Evolutionary conservation across 2,113 vertebrate genomes (phyloP).

Genomic region (Ornithorhynchus anatinus): DNA sequence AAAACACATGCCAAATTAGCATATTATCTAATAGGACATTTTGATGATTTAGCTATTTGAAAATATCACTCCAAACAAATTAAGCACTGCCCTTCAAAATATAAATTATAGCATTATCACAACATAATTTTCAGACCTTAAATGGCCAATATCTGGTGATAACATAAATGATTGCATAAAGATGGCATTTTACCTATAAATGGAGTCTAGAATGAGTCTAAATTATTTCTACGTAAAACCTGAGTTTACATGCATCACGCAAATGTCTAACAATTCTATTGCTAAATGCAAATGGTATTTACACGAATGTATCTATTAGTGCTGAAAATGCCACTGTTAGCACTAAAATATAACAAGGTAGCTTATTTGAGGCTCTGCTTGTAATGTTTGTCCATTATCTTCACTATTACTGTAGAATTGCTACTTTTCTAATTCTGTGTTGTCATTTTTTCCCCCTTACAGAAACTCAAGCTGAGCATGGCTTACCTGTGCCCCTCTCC

Average conservation of each 20-base stretch:
- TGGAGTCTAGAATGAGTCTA: neutral
- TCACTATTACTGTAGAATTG: no score
- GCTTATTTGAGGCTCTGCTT: neutral
- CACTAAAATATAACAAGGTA: neutral
- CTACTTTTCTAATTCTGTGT: no score
- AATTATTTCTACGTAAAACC: neutral
- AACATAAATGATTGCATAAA: neutral
- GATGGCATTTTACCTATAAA: neutral
- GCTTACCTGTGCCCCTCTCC: no score
- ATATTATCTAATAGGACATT: neutral
- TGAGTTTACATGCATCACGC: neutral
- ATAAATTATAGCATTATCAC: neutral
- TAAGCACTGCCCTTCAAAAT: neutral
- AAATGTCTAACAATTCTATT: neutral
- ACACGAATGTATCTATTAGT: neutral
- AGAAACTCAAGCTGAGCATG: no score
- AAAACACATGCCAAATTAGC: no score
- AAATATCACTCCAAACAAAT: neutral
- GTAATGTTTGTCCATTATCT: no score
- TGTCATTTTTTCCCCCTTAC: no score
- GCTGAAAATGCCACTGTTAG: neutral
- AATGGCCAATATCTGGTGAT: neutral
- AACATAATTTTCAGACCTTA: rapidly evolving
- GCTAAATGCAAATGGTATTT: neutral
- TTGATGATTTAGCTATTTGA: neutral